Conservation (phyloP, 2,888 invertebrate species). For the Zeuzera pyrina region DNA sequence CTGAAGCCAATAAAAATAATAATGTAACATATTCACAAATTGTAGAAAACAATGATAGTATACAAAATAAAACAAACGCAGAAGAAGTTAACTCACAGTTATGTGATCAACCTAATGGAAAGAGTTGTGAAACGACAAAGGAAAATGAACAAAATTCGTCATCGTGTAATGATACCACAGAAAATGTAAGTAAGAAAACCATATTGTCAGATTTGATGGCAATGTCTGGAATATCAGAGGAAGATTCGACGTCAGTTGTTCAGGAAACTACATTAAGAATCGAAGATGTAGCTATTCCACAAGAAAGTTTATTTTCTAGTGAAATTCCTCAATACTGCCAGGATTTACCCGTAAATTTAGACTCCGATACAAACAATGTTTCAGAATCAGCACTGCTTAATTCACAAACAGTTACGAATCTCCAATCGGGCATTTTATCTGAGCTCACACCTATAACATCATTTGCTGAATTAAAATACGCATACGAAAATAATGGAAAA, state of each 20-base stretch:
- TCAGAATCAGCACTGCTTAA: too few relatives aligned
- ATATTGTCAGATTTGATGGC: constrained; percentile 60
- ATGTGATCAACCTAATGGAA: background rate
- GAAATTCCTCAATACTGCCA: too few relatives aligned
- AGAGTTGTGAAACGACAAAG: background rate
- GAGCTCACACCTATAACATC: constrained; percentile 35
- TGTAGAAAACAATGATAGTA: background rate
- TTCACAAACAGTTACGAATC: constrained; percentile 3
- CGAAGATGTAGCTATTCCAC: too few relatives aligned
- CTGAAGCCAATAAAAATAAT: too few relatives aligned
- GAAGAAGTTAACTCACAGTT: background rate
- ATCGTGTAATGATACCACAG: background rate
- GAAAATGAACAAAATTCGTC: too few relatives aligned
- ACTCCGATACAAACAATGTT: too few relatives aligned
- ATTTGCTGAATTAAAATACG: constrained; percentile 41
- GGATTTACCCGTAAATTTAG: too few relatives aligned
- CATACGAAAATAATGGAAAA: constrained; percentile 30
- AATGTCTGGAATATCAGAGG: constrained; percentile 60
- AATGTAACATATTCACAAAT: too few relatives aligned
- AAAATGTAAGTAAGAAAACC: background rate
- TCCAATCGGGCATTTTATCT: constrained; percentile 7
- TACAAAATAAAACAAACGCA: background rate
- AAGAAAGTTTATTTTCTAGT: too few relatives aligned
- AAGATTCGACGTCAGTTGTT: constrained; percentile 28
- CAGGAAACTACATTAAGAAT: constrained; percentile 10